These are phyloP conservation scores for Xenopus petersii DNA, from an alignment of 2,797 vertebrate species.

Conservation along the genomic window DNA sequence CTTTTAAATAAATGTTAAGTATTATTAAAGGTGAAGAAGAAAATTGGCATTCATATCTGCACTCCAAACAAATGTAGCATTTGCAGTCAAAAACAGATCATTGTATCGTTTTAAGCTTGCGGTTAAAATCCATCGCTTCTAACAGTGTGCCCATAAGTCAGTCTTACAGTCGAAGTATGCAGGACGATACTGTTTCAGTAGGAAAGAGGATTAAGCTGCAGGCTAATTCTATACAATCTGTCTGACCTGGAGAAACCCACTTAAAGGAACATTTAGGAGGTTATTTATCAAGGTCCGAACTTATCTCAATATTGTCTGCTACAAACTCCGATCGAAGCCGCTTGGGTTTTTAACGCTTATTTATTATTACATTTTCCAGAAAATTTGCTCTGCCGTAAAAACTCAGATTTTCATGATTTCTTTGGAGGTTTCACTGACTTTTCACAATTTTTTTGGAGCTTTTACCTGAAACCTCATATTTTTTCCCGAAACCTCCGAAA, in stretches of 20 bases:
- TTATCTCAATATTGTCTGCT: no score
- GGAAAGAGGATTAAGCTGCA: constrained; percentile 85
- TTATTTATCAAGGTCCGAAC: no score
- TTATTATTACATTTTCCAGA: no score
- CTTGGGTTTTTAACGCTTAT: no score
- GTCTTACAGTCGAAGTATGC: neutral
- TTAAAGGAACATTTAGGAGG: neutral
- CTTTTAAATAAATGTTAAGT: constrained; percentile 66
- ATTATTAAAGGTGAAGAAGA: constrained; percentile 57
- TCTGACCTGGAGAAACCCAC: neutral
- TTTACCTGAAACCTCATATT: no score
- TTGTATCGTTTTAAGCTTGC: neutral
- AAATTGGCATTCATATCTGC: constrained; percentile 43
- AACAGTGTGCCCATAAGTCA: neutral
- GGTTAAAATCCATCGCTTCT: neutral
- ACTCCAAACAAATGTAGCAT: neutral
- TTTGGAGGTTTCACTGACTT: no score
- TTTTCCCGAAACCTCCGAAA: no score
- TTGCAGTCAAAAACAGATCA: constrained; percentile 3
- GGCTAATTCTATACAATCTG: neutral
- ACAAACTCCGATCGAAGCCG: no score
- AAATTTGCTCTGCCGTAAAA: no score
- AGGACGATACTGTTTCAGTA: neutral
- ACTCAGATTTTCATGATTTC: no score
- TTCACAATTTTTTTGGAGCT: no score